Conservation (phyloP, 2,797 vertebrate genomes). For the Crax fasciolata region DNA sequence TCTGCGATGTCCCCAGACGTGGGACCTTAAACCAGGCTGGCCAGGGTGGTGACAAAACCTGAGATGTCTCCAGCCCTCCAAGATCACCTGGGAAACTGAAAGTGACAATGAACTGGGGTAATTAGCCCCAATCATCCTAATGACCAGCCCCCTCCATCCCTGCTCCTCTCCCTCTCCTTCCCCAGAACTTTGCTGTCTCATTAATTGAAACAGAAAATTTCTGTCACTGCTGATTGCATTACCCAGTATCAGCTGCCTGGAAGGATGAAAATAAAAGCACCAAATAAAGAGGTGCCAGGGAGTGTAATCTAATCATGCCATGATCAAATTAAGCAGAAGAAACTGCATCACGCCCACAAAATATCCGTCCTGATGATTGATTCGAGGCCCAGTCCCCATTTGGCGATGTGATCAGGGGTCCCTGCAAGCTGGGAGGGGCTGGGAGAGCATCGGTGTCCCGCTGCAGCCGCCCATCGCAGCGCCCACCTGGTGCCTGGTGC, state of each 20-base stretch:
- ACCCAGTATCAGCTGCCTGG: conserved; percentile 48
- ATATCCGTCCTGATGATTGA: not conserved
- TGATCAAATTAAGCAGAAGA: conserved; percentile 51
- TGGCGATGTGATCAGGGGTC: not conserved
- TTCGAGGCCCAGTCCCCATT: not conserved
- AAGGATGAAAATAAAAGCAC: conserved; percentile 73
- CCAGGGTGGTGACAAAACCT: not conserved
- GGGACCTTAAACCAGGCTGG: not conserved
- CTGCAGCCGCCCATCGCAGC: not conserved
- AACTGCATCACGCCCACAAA: not conserved
- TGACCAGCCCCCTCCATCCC: not conserved
- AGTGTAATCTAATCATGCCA: conserved; percentile 57
- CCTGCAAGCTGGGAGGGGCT: not conserved
- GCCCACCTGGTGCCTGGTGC: not conserved
- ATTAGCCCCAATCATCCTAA: conserved; percentile 5
- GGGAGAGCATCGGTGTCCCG: not conserved
- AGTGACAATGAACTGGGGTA: not conserved
- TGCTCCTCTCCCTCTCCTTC: not conserved
- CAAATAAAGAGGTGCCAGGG: conserved; percentile 60
- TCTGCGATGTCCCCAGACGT: not conserved
- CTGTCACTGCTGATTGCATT: conserved; percentile 71
- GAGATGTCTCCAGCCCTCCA: not conserved
- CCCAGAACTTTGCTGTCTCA: conserved; percentile 52
- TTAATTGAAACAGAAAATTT: conserved; percentile 75
- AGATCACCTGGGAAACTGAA: not conserved